Conservation (phyloP, 2,888 invertebrate species). For the Sinelater perroti region DNA sequence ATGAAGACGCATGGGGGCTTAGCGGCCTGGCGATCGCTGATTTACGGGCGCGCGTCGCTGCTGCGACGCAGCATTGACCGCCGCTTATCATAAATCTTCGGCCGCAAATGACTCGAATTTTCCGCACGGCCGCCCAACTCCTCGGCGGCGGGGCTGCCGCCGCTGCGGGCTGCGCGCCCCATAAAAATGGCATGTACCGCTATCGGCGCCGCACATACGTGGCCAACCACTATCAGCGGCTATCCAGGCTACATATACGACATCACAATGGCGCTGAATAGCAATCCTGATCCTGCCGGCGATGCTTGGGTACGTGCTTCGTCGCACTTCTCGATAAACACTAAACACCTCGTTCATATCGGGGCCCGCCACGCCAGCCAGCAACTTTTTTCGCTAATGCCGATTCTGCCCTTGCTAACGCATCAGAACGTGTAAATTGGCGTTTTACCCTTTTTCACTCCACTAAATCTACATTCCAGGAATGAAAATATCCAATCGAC, state of each 20-base stretch:
- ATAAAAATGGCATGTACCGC: conserved; percentile 39
- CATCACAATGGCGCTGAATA: conserved; percentile 36
- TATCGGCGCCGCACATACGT: conserved; percentile 37
- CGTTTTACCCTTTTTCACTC: too few relatives aligned
- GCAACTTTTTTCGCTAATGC: conserved; percentile 1
- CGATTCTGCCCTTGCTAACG: too few relatives aligned
- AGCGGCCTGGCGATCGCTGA: conserved; percentile 33
- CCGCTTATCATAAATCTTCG: conserved; percentile 47
- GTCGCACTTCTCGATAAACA: conserved; percentile 25
- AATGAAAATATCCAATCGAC: too few relatives aligned
- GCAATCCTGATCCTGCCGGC: conserved; percentile 27
- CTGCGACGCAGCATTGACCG: conserved; percentile 24
- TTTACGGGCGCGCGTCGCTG: conserved; percentile 26
- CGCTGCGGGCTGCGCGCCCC: conserved; percentile 28
- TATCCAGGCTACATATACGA: conserved; percentile 33
- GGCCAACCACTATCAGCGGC: conserved; percentile 36
- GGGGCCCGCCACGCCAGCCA: too few relatives aligned
- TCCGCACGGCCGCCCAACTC: conserved; percentile 43
- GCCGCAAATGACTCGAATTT: conserved; percentile 46
- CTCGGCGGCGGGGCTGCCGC: conserved; percentile 27
- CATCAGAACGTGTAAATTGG: too few relatives aligned
- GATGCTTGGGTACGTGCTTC: conserved; percentile 26
- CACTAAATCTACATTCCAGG: too few relatives aligned
- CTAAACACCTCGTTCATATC: conserved; percentile 19
- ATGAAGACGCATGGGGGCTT: conserved; percentile 42